Percentiles rank a stretch among this genome's conserved stretches.
phyloP scores from a whole-genome alignment of 2,113 vertebrate species.

The Alethe castanea region DNA sequence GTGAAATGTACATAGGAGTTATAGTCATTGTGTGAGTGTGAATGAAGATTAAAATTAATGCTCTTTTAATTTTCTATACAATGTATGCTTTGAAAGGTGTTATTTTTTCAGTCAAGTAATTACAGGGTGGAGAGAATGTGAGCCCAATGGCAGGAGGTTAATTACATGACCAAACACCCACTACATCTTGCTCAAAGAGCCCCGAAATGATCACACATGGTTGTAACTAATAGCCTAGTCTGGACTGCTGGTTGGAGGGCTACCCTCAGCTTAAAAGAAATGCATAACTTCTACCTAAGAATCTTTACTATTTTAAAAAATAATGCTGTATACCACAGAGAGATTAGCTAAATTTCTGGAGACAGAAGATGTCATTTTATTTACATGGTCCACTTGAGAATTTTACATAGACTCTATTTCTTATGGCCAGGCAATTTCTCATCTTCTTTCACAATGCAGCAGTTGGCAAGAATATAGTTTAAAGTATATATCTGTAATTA shows the following conservation, averaged over 20 bases:
- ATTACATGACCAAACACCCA: constrained; percentile 42
- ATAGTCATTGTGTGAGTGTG: background rate
- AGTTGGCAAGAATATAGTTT: background rate
- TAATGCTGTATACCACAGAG: background rate
- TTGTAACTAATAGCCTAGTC: background rate
- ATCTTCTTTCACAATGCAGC: background rate
- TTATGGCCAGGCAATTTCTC: background rate
- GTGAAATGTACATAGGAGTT: background rate
- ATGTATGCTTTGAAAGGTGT: background rate
- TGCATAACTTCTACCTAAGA: background rate
- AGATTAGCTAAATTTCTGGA: background rate
- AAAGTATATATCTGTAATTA: background rate
- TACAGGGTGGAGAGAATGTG: background rate
- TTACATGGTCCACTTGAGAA: background rate
- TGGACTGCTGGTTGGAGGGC: background rate
- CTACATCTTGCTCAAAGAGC: constrained; percentile 24
- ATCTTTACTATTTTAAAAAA: background rate
- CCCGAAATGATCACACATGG: background rate
- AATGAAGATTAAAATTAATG: constrained; percentile 1
- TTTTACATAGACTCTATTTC: background rate
- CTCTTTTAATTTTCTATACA: constrained; percentile 20
- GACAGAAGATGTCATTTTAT: background rate
- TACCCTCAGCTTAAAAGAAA: background rate
- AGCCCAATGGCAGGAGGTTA: constrained; percentile 34
- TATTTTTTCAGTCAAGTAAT: constrained; percentile 46